Percentiles rank a stretch among this genome's conserved stretches.
These are phyloP conservation scores for Dicentrarchus labrax DNA, from an alignment of 2,113 vertebrate genomes.

Conservation along the genomic window DNA sequence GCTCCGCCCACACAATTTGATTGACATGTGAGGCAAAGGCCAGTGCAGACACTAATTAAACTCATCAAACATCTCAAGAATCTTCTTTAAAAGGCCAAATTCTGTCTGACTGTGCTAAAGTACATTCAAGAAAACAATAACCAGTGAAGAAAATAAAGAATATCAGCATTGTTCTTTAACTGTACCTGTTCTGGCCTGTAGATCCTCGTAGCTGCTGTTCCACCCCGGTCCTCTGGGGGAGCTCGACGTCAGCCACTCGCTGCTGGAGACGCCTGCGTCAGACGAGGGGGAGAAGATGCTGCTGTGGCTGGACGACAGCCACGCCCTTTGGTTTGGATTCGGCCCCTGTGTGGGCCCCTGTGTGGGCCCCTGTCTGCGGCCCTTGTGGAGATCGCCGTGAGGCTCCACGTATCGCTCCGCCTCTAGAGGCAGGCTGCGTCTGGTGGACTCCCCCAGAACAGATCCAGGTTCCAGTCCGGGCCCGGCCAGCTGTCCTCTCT, in stretches of 20 bases:
- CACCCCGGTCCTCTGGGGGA: constrained; percentile 20
- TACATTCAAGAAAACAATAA: no score
- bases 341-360: background rate
- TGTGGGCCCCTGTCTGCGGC: background rate
- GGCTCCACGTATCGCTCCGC: background rate
- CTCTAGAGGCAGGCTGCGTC: constrained; percentile 44
- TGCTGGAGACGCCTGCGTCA: background rate
- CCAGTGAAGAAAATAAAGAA: background rate
- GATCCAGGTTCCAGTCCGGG: background rate
- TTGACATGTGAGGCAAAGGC: no score
- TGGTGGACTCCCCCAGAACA: background rate
- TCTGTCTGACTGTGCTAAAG: no score
- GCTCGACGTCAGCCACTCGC: constrained; percentile 5
- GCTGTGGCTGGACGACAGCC: constrained; percentile 41
- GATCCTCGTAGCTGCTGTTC: constrained; percentile 61
- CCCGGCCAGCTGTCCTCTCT: background rate
- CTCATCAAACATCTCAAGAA: no score
- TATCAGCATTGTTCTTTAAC: background rate
- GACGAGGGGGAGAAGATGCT: constrained; percentile 23
- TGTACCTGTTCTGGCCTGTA: constrained; percentile 41
- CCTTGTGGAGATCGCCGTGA: background rate
- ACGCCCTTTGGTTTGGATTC: rapidly evolving
- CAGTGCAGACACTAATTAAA: no score
- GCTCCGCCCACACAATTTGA: background rate
- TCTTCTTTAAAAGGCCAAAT: no score